These are phyloP conservation scores for Elachura formosa DNA, from an alignment of 2,113 vertebrate species.

Conservation along the genomic window DNA sequence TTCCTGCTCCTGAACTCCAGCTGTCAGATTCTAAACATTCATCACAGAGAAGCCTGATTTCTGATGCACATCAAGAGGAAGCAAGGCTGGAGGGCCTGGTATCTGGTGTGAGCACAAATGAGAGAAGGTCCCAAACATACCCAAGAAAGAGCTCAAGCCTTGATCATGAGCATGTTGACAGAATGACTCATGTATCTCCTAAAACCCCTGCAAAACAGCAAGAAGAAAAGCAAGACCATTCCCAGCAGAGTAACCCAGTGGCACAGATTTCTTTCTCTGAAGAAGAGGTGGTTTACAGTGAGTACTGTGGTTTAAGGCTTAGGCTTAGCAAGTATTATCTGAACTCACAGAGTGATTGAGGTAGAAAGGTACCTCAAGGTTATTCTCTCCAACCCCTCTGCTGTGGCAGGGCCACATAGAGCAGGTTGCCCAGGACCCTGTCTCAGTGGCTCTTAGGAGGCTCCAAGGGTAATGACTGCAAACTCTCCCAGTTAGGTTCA, in stretches of 20 bases:
- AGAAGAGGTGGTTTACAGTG: not conserved
- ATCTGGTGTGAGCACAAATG: not conserved
- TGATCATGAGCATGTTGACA: not conserved
- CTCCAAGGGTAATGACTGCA: not conserved
- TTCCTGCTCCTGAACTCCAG: not conserved
- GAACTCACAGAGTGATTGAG: not conserved
- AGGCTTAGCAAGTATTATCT: not conserved
- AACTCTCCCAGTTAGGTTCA: not conserved
- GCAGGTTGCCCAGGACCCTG: not conserved
- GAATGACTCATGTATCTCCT: not conserved
- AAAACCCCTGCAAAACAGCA: not conserved
- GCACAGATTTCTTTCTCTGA: not conserved
- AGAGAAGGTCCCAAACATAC: not conserved
- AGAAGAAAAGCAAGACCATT: not conserved
- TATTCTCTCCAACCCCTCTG: not conserved
- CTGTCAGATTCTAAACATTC: not conserved
- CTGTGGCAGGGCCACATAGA: not conserved
- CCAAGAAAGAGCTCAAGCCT: not conserved
- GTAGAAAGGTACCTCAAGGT: not conserved
- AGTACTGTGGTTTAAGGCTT: not conserved
- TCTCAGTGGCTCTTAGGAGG: not conserved
- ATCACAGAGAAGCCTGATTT: not conserved
- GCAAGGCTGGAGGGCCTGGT: not conserved
- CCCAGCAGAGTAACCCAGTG: not conserved
- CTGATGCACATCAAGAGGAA: not conserved